Evolutionary conservation across 2,797 vertebrate genomes (phyloP), one percentile per base, ranked within the genome.

Genomic region (Danio jaintianensis): DNA sequence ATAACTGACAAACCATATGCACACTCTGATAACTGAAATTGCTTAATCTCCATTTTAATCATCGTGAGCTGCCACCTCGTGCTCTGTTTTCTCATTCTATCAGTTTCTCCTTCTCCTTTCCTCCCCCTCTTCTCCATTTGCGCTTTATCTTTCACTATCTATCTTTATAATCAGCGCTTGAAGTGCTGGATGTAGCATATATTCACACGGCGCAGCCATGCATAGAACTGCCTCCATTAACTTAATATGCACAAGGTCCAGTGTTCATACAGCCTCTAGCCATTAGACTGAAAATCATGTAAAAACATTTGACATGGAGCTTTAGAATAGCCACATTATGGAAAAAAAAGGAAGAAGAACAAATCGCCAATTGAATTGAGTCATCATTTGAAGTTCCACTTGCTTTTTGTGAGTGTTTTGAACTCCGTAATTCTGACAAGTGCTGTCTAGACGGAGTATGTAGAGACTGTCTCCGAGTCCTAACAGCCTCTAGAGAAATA

Each of bases 371-470:
- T 58, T 74, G 77, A 82, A 82, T 76, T 72, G 61, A 83, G 78
- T 79, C 74, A 83, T 85, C 75, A 82, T 81, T 77, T 82, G 61
- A 70, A 69, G 64, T 59, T 66, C 74, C 45, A 58, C 53, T 67
- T 59, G 52, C 67, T 79, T 43, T 61, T 52, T 22, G 9, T 50
- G 64, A 52, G n/a, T 79, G 56, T 79, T 79, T 79, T 29, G 42
- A 83, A 83, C 78, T 38, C 67, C 20, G 10, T 79, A 79, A 82
- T 84, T 82, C 75, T 75, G 75, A 79, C 70, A 76, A 82, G 83
- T 83, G 84, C 68, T 80, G 81, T 82, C 83, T 79, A 79, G 80
- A 82, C 83, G 75, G 55, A 59, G 69, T 64, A 67, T 74, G 79
- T 45, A 36, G 55, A 36, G 64, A 64, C 61, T 69, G 66, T 79